These are phyloP conservation scores for Festucalex cinctus DNA, from an alignment of 2,113 vertebrate species.

Conservation along the genomic window DNA sequence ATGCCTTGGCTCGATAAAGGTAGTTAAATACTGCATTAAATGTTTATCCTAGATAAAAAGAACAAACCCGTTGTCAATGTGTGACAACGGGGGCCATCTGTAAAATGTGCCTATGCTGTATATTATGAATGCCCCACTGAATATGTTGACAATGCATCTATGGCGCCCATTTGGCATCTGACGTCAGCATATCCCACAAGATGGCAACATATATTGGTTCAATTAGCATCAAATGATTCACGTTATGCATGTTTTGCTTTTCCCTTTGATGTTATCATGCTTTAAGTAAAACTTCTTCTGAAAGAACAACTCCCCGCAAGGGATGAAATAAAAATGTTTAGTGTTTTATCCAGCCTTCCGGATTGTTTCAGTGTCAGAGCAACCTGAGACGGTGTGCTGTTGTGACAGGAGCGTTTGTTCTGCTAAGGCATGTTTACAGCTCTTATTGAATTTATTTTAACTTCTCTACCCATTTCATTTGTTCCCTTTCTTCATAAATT, in stretches of 20 bases:
- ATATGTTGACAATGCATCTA: not conserved
- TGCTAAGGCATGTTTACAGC: too few species aligned
- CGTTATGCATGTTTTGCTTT: not conserved
- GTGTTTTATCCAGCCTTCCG: not conserved
- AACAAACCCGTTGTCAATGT: not conserved
- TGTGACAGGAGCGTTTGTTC: too few species aligned
- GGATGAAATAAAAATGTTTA: not conserved
- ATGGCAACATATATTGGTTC: not conserved
- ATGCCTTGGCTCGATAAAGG: too few species aligned
- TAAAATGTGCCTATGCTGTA: not conserved
- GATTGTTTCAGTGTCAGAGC: not conserved
- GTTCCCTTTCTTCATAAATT: too few species aligned
- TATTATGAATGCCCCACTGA: not conserved
- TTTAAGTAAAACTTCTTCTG: not conserved
- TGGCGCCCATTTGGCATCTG: not conserved
- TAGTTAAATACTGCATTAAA: constrained; percentile 6
- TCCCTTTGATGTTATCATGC: not conserved
- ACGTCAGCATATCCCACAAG: not conserved
- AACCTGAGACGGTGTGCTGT: too few species aligned
- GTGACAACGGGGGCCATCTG: too few species aligned
- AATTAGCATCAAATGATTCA: not conserved
- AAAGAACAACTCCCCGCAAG: not conserved
- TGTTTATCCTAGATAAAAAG: constrained; percentile 18
- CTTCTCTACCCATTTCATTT: too few species aligned
- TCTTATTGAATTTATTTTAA: too few species aligned